Conservation (phyloP, 1,140 invertebrate species). For the Ganaspis sp. region DNA sequence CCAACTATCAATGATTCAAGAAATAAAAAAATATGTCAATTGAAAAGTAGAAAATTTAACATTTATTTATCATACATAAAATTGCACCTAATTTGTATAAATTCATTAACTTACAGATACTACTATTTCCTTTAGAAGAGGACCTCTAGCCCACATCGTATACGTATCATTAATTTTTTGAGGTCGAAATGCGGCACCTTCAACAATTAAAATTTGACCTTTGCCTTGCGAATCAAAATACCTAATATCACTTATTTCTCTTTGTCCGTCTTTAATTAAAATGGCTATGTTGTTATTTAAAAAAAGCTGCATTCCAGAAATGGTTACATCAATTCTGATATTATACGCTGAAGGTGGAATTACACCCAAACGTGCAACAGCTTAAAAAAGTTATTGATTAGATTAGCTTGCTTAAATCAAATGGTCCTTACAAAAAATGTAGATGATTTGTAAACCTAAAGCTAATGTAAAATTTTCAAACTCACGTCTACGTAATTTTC, state of each 20-base stretch:
- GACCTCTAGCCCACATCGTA: slow-evolving; percentile 77
- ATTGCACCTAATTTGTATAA: not conserved
- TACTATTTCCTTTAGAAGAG: slow-evolving; percentile 77
- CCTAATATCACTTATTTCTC: slow-evolving; percentile 63
- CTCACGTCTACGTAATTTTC: slow-evolving; percentile 77
- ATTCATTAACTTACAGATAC: slow-evolving; percentile 76
- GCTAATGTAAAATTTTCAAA: slow-evolving; percentile 29
- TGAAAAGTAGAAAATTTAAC: not conserved
- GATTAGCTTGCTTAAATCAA: not conserved
- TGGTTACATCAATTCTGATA: slow-evolving; percentile 68
- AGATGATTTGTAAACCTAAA: not conserved
- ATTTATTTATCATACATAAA: too few relatives aligned
- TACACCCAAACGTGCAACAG: slow-evolving; percentile 76
- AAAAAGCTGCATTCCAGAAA: slow-evolving; percentile 46
- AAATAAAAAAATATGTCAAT: not conserved
- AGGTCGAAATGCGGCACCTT: slow-evolving; percentile 78
- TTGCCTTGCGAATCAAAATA: slow-evolving; percentile 57
- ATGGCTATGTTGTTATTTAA: slow-evolving; percentile 60
- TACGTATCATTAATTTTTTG: slow-evolving; percentile 73
- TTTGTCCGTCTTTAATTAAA: slow-evolving; percentile 62
- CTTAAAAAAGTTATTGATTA: slow-evolving; percentile 62
- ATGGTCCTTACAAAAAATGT: too few relatives aligned
- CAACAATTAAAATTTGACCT: slow-evolving; percentile 66
- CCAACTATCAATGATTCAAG: slow-evolving; percentile 47
- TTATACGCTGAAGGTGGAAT: slow-evolving; percentile 71